These are phyloP conservation scores for Esox lucius DNA, from an alignment of 2,797 vertebrate genomes.

Conservation along the genomic window DNA sequence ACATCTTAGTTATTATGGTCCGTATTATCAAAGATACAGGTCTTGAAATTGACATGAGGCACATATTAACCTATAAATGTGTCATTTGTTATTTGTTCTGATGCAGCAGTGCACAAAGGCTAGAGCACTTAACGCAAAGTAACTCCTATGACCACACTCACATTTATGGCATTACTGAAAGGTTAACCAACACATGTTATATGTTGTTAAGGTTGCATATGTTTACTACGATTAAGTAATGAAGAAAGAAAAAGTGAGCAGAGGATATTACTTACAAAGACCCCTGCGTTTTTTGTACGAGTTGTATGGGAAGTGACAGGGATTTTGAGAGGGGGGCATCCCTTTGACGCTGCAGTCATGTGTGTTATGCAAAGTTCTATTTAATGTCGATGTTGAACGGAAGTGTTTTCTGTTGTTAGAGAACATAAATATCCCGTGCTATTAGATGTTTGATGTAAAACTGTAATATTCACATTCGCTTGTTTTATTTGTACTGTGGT, in stretches of 20 bases:
- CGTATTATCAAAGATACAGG: background rate
- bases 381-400: background rate
- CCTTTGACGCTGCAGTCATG: constrained; percentile 8
- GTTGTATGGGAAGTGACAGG: constrained; percentile 2
- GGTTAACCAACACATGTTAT: background rate
- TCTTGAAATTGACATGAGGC: constrained; percentile 1
- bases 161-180: background rate
- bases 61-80: background rate
- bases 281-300: background rate
- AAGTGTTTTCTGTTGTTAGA: background rate
- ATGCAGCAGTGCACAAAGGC: constrained; percentile 5
- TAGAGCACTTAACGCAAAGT: background rate
- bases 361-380: constrained; percentile 9
- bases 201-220: background rate
- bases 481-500: background rate
- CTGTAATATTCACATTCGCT: background rate
- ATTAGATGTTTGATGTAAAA: background rate
- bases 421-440: background rate
- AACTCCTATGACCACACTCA: background rate
- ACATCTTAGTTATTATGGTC: background rate
- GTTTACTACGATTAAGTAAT: background rate
- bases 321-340: constrained; percentile 2
- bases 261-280: background rate
- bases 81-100: constrained; percentile 19
- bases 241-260: background rate